Conservation (phyloP, 2,797 vertebrate species). For the Sebastes variabilis region DNA sequence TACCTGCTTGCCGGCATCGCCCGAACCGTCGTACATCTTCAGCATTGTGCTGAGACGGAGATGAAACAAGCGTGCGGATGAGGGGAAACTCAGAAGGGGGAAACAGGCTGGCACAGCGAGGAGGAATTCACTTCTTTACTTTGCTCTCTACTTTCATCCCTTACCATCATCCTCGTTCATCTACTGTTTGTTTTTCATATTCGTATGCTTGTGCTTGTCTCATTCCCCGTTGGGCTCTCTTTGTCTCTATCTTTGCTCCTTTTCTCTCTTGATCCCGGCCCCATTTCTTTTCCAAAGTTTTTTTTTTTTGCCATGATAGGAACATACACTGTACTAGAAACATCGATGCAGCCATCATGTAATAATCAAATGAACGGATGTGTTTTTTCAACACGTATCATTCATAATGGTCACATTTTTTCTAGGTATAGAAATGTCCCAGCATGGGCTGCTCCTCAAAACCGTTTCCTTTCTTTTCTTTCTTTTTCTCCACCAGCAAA, state of each 20-base stretch:
- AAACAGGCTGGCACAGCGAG: slow-evolving; percentile 10
- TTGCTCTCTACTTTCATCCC: slow-evolving; percentile 44
- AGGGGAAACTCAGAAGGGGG: slow-evolving; percentile 6
- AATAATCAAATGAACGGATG: not conserved
- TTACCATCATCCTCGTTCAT: slow-evolving; percentile 19
- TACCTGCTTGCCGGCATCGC: slow-evolving; percentile 4
- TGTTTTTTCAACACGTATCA: not conserved
- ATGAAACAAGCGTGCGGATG: slow-evolving; percentile 35
- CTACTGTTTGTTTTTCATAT: slow-evolving; percentile 49
- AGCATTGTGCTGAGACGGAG: slow-evolving; percentile 9
- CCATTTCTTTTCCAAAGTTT: not conserved
- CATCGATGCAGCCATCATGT: not conserved
- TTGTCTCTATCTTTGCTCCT: slow-evolving; percentile 9
- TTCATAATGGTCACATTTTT: not conserved
- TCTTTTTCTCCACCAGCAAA: not conserved
- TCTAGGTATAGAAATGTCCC: not conserved
- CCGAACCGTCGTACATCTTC: not conserved
- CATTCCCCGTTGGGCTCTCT: slow-evolving; percentile 25
- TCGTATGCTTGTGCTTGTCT: slow-evolving; percentile 8
- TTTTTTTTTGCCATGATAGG: not conserved
- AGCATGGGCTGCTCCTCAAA: not conserved
- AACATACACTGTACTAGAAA: not conserved
- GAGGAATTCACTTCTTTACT: slow-evolving; percentile 45
- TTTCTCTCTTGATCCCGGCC: not conserved
- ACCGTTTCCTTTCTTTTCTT: not conserved